phyloP scores from a whole-genome alignment of 2,888 invertebrate species.

The Drosophila monieri region DNA sequence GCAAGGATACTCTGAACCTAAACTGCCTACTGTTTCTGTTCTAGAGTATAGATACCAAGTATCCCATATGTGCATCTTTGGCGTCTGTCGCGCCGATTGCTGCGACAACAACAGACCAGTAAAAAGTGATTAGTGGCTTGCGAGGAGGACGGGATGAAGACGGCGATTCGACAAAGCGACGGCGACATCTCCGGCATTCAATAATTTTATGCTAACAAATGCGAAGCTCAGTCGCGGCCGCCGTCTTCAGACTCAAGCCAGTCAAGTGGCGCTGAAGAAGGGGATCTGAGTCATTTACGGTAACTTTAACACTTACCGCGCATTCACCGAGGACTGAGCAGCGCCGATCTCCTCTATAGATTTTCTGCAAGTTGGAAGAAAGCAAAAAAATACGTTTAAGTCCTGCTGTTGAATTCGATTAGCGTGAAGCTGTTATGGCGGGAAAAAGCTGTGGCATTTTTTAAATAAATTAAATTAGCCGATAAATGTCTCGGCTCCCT shows the following conservation, averaged over 20 bases:
- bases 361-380: slow-evolving; percentile 87
- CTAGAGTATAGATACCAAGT: slow-evolving; percentile 47
- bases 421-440: slow-evolving; percentile 53
- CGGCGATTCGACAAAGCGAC: slow-evolving; percentile 46
- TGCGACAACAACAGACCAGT: slow-evolving; percentile 18
- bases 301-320: slow-evolving; percentile 89
- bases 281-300: slow-evolving; percentile 65
- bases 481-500: slow-evolving; percentile 82
- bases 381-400: slow-evolving; percentile 51
- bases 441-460: slow-evolving; percentile 77
- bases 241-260: slow-evolving; percentile 40
- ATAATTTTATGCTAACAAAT: slow-evolving; percentile 84
- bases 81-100: slow-evolving; percentile 71
- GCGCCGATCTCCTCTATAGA: slow-evolving; percentile 93
- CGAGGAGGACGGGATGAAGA: slow-evolving; percentile 4
- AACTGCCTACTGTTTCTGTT: slow-evolving; percentile 56
- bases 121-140: slow-evolving; percentile 2
- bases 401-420: slow-evolving; percentile 72
- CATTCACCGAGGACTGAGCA: slow-evolving; percentile 91
- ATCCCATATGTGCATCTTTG: slow-evolving; percentile 75
- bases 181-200: slow-evolving; percentile 73
- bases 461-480: slow-evolving; percentile 82
- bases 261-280: slow-evolving; percentile 65
- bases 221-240: slow-evolving; percentile 66
- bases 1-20: slow-evolving; percentile 7